Evolutionary conservation across 2,113 vertebrate species (phyloP), one percentile per base, ranked within the genome.

Genomic region (Synchiropus splendidus): DNA sequence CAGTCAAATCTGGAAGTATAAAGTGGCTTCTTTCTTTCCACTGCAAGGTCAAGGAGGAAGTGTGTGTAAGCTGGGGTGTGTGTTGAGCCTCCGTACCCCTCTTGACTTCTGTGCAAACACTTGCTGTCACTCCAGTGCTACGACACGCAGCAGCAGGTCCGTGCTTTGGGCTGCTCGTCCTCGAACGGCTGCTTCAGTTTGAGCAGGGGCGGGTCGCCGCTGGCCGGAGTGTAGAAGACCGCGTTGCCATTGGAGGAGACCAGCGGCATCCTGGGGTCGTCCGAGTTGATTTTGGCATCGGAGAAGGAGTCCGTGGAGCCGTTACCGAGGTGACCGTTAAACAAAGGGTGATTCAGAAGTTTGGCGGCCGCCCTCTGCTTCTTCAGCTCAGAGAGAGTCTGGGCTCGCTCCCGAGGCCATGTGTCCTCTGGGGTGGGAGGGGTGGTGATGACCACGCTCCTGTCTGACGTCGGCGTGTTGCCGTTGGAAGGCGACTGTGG

Each of bases 361-460:
- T 97, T 98, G 76, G 94, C 89, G 0, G 94, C 94, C 0, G 90
- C 84, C 37, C 94, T 83, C 79, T 98, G 92, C 63, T 89, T 85
- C 76, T 98, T 98, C 37, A 98, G 86, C 75, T 98, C 92, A 0
- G 92, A 90, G 35, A 98, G 86, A 0, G 94, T 98, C 54, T 96
- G 90, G 34, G 89, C 80, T 9, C 90, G 89, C 75, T 91, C 90
- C 47, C 79, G 48, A 0, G 71, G 78, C 81, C 81, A 90, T 45
- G 84, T 33, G 8, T 84, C 33, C 63, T 88, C 69, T 31, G 61
- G 67, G 48, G 3, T 43, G 8, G 27, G 84, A 74, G 0, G 80
- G 41, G 64, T 68, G 39, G 6, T 6, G 38, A 52, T 8, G 8
- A 52, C 45, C 2, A 21, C 39, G 9, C 36, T 54, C 39, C 50